These are phyloP conservation scores for Astyanax mexicanus DNA, from an alignment of 2,797 vertebrate species.

Conservation along the genomic window DNA sequence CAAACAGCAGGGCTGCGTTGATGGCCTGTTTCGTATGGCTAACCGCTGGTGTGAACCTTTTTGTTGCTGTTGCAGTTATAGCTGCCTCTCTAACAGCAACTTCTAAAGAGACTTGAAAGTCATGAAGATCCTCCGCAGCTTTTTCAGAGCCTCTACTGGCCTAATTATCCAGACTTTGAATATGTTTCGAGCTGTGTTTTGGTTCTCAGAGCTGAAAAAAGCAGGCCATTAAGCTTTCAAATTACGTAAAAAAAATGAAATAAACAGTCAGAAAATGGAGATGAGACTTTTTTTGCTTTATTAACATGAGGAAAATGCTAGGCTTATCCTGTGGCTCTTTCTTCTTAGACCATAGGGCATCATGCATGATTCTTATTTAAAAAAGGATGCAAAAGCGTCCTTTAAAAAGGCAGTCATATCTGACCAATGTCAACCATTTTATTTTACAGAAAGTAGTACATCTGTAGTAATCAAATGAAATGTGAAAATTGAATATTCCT, in stretches of 20 bases:
- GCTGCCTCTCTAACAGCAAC: background rate
- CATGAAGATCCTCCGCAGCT: background rate
- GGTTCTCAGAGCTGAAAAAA: background rate
- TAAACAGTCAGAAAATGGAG: background rate
- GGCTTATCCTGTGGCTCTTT: background rate
- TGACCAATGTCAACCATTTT: background rate
- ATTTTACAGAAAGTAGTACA: too few relatives aligned
- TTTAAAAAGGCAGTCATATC: background rate
- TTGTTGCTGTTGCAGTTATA: background rate
- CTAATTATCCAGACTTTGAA: constrained; percentile 13
- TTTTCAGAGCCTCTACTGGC: background rate
- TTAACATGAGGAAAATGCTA: background rate
- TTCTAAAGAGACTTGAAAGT: background rate
- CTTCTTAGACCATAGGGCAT: background rate
- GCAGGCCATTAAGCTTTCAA: background rate
- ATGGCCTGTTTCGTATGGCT: background rate
- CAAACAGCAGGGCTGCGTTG: background rate
- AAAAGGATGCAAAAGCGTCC: too few relatives aligned
- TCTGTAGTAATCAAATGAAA: too few relatives aligned
- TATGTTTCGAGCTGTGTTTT: background rate
- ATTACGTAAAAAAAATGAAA: background rate
- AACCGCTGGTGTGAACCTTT: constrained; percentile 8
- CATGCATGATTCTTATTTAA: background rate
- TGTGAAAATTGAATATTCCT: background rate
- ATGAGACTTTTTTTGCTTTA: background rate